phyloP scores from a whole-genome alignment of 2,113 vertebrate species.

The Calidris pygmaea region DNA sequence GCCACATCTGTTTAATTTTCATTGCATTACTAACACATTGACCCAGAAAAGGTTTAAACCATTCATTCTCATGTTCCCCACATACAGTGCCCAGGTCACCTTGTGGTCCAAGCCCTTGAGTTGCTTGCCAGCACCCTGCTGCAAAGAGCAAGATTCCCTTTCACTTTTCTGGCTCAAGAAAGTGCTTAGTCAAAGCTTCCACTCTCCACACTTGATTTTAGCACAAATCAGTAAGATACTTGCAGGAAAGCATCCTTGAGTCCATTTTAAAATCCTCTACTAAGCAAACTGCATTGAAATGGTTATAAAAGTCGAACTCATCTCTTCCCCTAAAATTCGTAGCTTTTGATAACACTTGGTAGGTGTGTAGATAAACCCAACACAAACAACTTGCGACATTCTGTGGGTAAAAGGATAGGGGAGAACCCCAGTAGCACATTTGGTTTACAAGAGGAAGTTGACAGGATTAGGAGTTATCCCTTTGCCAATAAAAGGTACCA shows the following conservation, averaged over 20 bases:
- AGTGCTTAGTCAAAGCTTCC: background rate
- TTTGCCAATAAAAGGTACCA: background rate
- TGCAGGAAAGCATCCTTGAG: background rate
- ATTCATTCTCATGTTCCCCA: background rate
- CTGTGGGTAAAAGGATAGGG: no score
- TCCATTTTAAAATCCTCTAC: background rate
- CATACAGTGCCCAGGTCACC: background rate
- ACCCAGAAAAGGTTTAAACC: background rate
- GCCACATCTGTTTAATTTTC: background rate
- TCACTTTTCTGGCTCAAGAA: background rate
- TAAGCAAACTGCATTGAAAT: background rate
- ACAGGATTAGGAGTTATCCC: background rate
- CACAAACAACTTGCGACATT: fast-evolving
- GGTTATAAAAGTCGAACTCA: background rate
- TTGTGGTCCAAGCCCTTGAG: background rate
- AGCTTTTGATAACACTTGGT: background rate
- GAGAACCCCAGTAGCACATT: background rate
- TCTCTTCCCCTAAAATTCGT: background rate
- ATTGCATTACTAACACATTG: background rate
- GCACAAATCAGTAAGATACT: background rate
- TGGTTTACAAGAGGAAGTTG: background rate
- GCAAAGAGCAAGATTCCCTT: background rate
- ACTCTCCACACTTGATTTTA: background rate
- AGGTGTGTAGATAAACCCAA: background rate
- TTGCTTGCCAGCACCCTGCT: background rate